Conservation (phyloP, 2,113 vertebrate species). For the Chrysochloris asiatica region DNA sequence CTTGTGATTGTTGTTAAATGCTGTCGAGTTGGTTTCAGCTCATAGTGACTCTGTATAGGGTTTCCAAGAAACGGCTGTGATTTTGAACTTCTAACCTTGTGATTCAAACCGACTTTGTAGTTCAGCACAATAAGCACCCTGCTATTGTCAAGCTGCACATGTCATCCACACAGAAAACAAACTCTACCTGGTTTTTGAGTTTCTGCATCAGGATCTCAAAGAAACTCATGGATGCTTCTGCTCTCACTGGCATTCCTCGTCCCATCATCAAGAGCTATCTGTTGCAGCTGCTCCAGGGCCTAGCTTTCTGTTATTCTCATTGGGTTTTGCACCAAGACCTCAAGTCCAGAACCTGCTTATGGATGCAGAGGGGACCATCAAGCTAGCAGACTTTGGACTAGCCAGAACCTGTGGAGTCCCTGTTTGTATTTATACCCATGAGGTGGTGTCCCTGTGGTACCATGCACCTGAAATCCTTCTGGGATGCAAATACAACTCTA, state of each 20-base stretch:
- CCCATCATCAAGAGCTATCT: conserved; percentile 97
- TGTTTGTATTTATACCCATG: conserved; percentile 96
- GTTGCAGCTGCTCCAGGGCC: conserved; percentile 96
- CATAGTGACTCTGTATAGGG: no score
- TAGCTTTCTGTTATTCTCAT: conserved; percentile 97
- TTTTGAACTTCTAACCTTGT: no score
- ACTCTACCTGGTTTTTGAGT: conserved; percentile 97
- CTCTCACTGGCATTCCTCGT: conserved; percentile 92
- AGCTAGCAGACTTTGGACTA: conserved; percentile 96
- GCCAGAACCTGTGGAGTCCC: conserved; percentile 96
- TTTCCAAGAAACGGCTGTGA: no score
- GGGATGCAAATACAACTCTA: conserved; percentile 97
- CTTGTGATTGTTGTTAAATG: no score
- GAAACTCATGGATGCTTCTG: conserved; percentile 96
- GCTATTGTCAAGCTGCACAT: conserved; percentile 95
- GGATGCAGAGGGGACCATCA: conserved; percentile 95
- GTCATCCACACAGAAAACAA: conserved; percentile 99
- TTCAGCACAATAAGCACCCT: no score
- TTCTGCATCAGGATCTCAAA: conserved; percentile 97
- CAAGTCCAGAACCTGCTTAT: conserved; percentile 98
- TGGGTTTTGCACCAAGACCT: conserved; percentile 95
- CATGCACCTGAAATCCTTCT: conserved; percentile 96
- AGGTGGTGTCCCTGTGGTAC: conserved; percentile 98
- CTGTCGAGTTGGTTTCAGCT: no score
- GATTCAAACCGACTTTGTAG: no score